Conservation (phyloP, 2,113 vertebrate species). For the Tilapia sparmanii region DNA sequence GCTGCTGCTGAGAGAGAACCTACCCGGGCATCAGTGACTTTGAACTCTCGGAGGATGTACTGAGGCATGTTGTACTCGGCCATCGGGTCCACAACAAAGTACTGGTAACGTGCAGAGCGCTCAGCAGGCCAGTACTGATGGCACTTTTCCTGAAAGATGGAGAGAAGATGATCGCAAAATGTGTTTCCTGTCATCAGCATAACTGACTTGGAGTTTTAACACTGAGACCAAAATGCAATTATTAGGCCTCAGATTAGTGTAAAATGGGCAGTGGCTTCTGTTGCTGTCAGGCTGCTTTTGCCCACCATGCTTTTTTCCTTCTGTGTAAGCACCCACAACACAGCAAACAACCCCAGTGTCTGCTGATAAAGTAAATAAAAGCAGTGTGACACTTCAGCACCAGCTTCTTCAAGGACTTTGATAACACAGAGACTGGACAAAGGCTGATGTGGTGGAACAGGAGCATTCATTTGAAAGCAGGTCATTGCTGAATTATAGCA, state of each 20-base stretch:
- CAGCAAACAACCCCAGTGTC: background rate
- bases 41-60: constrained; percentile 97
- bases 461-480: background rate
- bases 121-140: constrained; percentile 98
- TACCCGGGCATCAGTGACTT: constrained; percentile 94
- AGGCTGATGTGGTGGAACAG: background rate
- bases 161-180: background rate
- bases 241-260: background rate
- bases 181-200: background rate
- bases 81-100: constrained; percentile 98
- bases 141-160: constrained; percentile 84
- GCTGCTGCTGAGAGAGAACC: constrained; percentile 12
- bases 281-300: background rate
- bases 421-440: no score
- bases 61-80: constrained; percentile 99
- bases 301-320: background rate
- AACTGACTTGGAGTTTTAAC: background rate
- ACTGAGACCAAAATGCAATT: background rate
- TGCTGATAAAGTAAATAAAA: background rate
- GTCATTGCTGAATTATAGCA: background rate
- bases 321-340: background rate
- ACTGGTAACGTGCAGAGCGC: constrained; percentile 94
- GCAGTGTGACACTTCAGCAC: background rate
- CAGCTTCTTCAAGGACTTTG: background rate
- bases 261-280: background rate